Percentiles rank a stretch among this genome's conserved stretches.
Conservation (phyloP, 2,797 vertebrate genomes). For the Platyrinchus mystaceus region DNA sequence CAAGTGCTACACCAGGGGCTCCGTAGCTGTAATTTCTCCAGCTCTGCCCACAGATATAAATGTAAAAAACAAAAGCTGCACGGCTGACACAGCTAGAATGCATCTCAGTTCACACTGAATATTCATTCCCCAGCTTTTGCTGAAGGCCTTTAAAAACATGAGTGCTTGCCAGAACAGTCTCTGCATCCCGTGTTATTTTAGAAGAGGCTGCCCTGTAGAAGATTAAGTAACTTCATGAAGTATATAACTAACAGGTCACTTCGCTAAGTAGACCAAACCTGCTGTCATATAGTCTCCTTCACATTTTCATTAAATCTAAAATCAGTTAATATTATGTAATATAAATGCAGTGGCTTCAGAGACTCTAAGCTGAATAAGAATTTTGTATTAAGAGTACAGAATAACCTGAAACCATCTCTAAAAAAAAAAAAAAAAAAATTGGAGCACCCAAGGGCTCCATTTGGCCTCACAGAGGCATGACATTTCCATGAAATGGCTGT, state of each 20-base stretch:
- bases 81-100: not conserved
- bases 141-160: not conserved
- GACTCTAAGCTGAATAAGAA: constrained; percentile 17
- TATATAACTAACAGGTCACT: constrained; percentile 16
- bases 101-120: not conserved
- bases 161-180: not conserved
- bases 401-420: constrained; percentile 10
- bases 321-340: constrained; percentile 52
- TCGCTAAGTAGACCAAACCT: constrained; percentile 7
- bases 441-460: not conserved
- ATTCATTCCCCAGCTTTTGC: constrained; percentile 1
- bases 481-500: constrained; percentile 23
- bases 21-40: not conserved
- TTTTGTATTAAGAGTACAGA: constrained; percentile 34
- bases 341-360: constrained; percentile 20
- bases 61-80: not conserved
- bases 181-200: not conserved
- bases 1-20: not conserved
- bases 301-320: constrained; percentile 37
- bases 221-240: constrained; percentile 12
- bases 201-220: not conserved
- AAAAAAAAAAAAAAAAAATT: not conserved
- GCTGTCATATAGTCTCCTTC: constrained; percentile 26
- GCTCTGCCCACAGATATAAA: not conserved
- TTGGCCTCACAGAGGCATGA: not conserved